Base-by-base conservation (phyloP, 2,888 invertebrate species). In the Yponomeuta malinellus region DNA sequence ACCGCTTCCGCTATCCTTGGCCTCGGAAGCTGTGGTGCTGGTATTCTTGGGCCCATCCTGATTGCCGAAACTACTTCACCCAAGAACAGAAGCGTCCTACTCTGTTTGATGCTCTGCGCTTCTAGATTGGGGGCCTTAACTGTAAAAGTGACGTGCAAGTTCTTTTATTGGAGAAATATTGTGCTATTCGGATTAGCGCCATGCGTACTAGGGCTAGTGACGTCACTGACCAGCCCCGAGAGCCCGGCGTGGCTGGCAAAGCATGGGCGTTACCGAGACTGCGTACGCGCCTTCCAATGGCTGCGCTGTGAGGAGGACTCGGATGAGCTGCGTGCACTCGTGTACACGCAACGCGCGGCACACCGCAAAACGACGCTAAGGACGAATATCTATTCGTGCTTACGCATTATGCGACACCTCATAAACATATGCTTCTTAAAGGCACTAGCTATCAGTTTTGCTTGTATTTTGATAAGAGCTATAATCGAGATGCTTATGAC, bases 221-320 rank as follows among this genome's bases (percentile, higher is more conserved):
- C 64, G 15, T 23, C 43, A 23, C 15, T 64, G 4, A 64, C 48
- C 8, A 70, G 70, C 43, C 64, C 70, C 23, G 70, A 70, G 43
- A 70, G 70, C 10, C 70, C 70, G 9, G 70, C 70, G 8, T 70
- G 70, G 70, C 23, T 70, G 64, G 70, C 70, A 9, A 23, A 15
- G 5, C 37, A 64, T 23, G 70, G 64, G 64, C 31, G 64, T 15
- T 70, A 64, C 70, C 23, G 23, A 2, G 70, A 70, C 31, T 64
- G 70, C 70, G 31, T 15, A 15, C 23, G 37, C 12, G 64, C 70
- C 2, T 70, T 70, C 64, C 1, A 31, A 15, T 70, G 70, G 70
- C 43, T 70, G n/a, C 15, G 70, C 43, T 43, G 70, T n/a, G 48
- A 63, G 1, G 64, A 64, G 63, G 70, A 70, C 2, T 5, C 10